Evolutionary conservation across 2,797 vertebrate genomes (phyloP).

Genomic region (Pipistrellus kuhlii): DNA sequence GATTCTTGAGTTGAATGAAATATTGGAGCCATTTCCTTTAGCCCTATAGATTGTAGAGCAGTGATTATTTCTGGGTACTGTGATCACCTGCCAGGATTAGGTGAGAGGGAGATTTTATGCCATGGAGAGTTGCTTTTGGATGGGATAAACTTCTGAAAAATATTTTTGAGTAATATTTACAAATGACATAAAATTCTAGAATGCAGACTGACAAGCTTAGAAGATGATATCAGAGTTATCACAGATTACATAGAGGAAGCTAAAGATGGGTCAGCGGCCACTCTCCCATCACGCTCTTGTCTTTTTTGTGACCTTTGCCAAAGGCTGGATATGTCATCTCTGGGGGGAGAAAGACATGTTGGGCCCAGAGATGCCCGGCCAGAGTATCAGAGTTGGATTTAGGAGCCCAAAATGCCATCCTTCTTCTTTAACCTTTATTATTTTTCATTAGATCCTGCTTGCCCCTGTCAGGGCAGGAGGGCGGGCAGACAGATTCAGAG

Average conservation of each 20-base stretch:
- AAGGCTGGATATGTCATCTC: not conserved
- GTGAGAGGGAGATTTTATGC: not conserved
- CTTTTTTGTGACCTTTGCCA: not conserved
- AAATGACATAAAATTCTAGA: not conserved
- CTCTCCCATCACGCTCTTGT: not conserved
- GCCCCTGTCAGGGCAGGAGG: not conserved
- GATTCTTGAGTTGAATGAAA: not conserved
- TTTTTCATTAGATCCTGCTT: not conserved
- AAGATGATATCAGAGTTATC: not conserved
- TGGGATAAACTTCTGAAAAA: not conserved
- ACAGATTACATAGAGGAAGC: not conserved
- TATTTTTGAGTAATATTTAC: not conserved
- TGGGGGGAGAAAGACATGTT: not conserved
- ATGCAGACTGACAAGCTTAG: not conserved
- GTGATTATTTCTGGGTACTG: not conserved
- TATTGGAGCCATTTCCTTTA: not conserved
- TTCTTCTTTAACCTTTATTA: not conserved
- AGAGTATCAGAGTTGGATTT: not conserved
- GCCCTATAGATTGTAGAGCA: not conserved
- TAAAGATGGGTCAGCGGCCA: too few species aligned
- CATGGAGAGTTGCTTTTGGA: not conserved
- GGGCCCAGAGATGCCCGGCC: not conserved
- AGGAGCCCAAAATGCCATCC: not conserved
- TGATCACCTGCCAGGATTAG: not conserved
- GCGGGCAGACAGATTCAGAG: not conserved